Conservation (phyloP, 37 sponge, comb jelly and placozoan species). For the Corticium candelabrum region DNA sequence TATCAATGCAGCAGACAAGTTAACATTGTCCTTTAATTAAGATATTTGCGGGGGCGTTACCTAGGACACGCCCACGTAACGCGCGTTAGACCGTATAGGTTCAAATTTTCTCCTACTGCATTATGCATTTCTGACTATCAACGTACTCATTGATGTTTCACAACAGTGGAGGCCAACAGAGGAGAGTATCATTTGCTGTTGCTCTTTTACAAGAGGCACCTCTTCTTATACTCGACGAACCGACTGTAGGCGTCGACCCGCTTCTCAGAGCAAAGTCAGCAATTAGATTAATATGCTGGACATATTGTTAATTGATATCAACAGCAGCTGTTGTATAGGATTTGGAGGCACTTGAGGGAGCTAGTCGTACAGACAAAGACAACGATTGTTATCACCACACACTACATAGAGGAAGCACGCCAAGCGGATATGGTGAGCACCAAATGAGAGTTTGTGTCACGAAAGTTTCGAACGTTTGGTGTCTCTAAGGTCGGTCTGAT, state of each 20-base stretch:
- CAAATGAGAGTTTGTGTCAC: background rate
- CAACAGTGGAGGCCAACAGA: slow-evolving; percentile 70
- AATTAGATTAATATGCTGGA: background rate
- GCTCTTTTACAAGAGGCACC: slow-evolving; percentile 74
- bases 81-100: too few species aligned
- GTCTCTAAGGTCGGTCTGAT: slow-evolving; percentile 61
- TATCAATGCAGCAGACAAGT: too few species aligned
- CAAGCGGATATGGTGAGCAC: slow-evolving; percentile 59
- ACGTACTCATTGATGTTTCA: background rate
- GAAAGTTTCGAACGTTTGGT: background rate
- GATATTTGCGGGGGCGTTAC: too few species aligned
- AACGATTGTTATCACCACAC: slow-evolving; percentile 72
- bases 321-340: too few species aligned
- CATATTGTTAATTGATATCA: too few species aligned
- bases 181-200: slow-evolving; percentile 74
- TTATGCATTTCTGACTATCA: too few species aligned
- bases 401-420: slow-evolving; percentile 82
- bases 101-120: too few species aligned
- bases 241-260: slow-evolving; percentile 81
- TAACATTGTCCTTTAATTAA: too few species aligned
- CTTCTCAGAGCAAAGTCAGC: slow-evolving; percentile 58
- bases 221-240: slow-evolving; percentile 74
- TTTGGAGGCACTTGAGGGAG: slow-evolving; percentile 65
- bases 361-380: slow-evolving; percentile 23
- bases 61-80: too few species aligned